These are phyloP conservation scores for Quiscalus mexicanus DNA, from an alignment of 2,113 vertebrate species.

Conservation along the genomic window DNA sequence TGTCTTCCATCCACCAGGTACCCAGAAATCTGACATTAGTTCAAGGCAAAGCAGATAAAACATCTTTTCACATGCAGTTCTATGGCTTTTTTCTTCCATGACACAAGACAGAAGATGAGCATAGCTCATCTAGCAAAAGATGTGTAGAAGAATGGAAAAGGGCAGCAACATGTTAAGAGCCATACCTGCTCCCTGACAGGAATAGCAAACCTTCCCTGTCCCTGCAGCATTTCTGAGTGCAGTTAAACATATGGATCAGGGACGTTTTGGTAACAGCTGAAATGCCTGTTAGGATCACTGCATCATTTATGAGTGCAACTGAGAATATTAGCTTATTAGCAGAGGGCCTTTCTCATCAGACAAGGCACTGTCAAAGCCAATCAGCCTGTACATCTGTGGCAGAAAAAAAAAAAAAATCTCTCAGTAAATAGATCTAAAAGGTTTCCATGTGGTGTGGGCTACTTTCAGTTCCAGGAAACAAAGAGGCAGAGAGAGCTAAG, in stretches of 20 bases:
- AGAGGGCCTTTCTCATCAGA: neutral
- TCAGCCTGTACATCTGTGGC: neutral
- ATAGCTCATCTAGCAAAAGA: neutral
- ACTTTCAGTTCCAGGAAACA: neutral
- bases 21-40: neutral
- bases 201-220: neutral
- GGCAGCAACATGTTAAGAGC: neutral
- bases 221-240: conserved; percentile 8
- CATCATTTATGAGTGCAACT: conserved; percentile 63
- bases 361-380: neutral
- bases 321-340: conserved; percentile 63
- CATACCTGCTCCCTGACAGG: neutral
- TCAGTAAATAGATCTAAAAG: neutral
- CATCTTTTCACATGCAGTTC: neutral
- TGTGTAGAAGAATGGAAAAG: neutral
- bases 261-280: neutral
- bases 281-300: conserved; percentile 10
- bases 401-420: neutral
- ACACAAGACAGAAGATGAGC: neutral
- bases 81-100: neutral
- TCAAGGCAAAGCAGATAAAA: neutral
- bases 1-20: neutral
- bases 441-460: neutral
- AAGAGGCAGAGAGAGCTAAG: neutral
- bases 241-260: neutral